Evolutionary conservation across 2,888 invertebrate genomes (phyloP), one percentile per base, ranked within the genome.

Genomic region (Xylophagus ater): DNA sequence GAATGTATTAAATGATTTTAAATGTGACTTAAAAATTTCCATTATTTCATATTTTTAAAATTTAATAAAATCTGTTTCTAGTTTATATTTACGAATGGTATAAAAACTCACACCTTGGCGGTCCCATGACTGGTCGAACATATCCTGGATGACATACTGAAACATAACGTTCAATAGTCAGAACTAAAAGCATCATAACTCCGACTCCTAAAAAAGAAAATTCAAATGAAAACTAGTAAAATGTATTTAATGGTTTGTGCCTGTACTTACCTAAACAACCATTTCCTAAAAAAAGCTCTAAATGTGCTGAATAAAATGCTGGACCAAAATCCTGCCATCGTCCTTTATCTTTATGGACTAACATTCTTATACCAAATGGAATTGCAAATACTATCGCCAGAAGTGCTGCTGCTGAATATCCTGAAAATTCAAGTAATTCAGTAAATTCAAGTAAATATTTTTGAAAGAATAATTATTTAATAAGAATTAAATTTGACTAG

Each of bases 341-440:
- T 9, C 78, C 78, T 9, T 69, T 66, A 55, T 79, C 78, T 46
- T 73, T 70, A 58, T 78, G 76, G 36, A 76, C 69, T 34, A 78
- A 63, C 47, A 79, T 76, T 32, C 79, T 68, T 54, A 77, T 70
- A 30, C 77, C 71, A 57, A 81, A 77, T 28, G 80, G 74, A 41
- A 81, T 72, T 46, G 78, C 78, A 52, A 80, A 78, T 24, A 77
- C 56, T 49, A 81, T 79, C 12, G 80, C 78, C 54, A 81, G 65
- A 37, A 84, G 68, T 24, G 85, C 82, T 10, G 83, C 82, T 3
- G 78, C 73, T n/a, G 84, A 83, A 55, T 85, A 76, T 37, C 81
- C 81, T 73, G 69, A 6, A 69, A 68, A n/a, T n/a, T n/a, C n/a
- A n/a, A n/a, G n/a, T n/a, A n/a, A n/a, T n/a, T n/a, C n/a, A 31